Evolutionary conservation across 2,888 invertebrate species (phyloP).

Genomic region (Drosophila rubida): DNA sequence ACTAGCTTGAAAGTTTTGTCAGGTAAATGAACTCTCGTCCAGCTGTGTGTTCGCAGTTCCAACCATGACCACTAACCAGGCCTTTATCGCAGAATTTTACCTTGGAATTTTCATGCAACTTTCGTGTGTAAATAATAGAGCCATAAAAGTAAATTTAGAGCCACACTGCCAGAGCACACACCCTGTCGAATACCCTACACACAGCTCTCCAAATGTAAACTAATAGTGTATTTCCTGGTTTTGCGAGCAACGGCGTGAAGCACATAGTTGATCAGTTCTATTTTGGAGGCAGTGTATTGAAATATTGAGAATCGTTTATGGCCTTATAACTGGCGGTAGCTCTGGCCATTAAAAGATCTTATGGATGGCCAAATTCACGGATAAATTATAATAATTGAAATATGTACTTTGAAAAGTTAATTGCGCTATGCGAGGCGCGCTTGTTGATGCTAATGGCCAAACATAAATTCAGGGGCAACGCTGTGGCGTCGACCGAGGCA

Average conservation of each 20-base stretch:
- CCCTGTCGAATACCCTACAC: constrained; percentile 5
- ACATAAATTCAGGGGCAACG: constrained; percentile 67
- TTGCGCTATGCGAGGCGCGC: constrained; percentile 63
- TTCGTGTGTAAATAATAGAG: constrained; percentile 63
- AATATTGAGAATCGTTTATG: constrained; percentile 46
- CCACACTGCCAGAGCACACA: not conserved
- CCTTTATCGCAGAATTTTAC: constrained; percentile 36
- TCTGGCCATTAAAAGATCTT: constrained; percentile 56
- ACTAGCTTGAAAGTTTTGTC: constrained; percentile 22
- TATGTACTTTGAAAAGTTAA: constrained; percentile 72
- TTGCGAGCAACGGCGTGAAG: not conserved
- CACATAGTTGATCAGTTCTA: not conserved
- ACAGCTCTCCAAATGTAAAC: not conserved
- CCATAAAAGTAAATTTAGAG: constrained; percentile 54
- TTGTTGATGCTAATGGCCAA: constrained; percentile 74
- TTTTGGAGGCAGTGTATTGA: constrained; percentile 19
- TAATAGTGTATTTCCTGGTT: too few relatives aligned
- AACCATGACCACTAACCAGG: constrained; percentile 62
- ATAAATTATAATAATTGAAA: constrained; percentile 79
- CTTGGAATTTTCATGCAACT: constrained; percentile 65
- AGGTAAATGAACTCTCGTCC: constrained; percentile 68
- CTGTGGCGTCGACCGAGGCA: constrained; percentile 11
- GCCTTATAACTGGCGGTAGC: constrained; percentile 27
- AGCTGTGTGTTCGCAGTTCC: constrained; percentile 20
- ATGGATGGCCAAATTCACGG: constrained; percentile 66